Percentiles rank a stretch among this genome's conserved stretches.
Evolutionary conservation across 2,797 vertebrate species (phyloP).

Genomic region (Apogon talboti): DNA sequence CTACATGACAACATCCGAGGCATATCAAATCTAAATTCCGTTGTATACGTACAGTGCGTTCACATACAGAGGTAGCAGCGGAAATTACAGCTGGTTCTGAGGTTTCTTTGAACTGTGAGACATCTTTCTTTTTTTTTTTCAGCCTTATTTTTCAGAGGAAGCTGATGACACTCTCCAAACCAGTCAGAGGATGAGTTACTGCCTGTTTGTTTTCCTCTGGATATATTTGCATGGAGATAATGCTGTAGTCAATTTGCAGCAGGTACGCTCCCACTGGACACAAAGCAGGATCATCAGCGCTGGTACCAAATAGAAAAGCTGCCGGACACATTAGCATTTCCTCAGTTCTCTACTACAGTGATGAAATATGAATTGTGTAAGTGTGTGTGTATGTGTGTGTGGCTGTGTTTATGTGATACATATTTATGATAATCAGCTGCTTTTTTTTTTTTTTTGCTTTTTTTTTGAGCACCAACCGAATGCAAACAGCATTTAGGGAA

Average conservation of each 20-base stretch:
- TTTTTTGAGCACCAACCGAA: conserved; percentile 34
- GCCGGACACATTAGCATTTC: conserved; percentile 73
- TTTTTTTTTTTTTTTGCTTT: conserved; percentile 13
- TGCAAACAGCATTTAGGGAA: conserved; percentile 17
- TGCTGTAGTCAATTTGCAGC: conserved; percentile 46
- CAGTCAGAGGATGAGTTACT: conserved; percentile 30
- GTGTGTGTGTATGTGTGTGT: background rate
- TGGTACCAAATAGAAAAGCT: conserved; percentile 50
- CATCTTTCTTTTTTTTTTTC: background rate
- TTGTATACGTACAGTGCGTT: conserved; percentile 15
- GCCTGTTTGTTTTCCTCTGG: conserved; percentile 48
- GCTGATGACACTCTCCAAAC: conserved; percentile 34
- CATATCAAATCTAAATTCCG: background rate
- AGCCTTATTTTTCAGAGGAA: conserved; percentile 37
- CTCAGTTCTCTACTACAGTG: conserved; percentile 42
- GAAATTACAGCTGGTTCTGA: conserved; percentile 39
- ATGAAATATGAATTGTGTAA: conserved; percentile 63
- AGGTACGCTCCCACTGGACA: conserved; percentile 60
- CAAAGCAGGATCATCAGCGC: conserved; percentile 44
- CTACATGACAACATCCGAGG: background rate
- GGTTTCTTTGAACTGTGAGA: conserved; percentile 40
- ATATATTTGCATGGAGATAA: conserved; percentile 58
- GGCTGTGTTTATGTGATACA: conserved; percentile 50
- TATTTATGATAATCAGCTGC: conserved; percentile 64
- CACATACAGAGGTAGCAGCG: conserved; percentile 29